Conservation (phyloP, 2,113 vertebrate genomes). For the Dicaeum eximium region DNA sequence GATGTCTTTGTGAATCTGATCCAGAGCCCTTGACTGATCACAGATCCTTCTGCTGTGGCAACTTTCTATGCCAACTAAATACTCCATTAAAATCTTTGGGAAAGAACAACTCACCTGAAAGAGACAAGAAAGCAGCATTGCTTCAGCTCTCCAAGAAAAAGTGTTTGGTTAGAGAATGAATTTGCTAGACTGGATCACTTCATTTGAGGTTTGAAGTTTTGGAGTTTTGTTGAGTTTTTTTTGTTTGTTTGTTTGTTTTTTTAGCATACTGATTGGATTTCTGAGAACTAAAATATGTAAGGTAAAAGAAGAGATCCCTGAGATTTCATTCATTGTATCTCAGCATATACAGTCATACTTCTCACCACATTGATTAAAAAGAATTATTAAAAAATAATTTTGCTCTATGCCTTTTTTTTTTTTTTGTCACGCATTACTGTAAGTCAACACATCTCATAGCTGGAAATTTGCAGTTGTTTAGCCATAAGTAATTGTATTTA, state of each 20-base stretch:
- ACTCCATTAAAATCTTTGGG: not conserved
- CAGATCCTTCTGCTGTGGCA: not conserved
- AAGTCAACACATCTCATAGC: not conserved
- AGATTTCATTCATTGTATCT: not conserved
- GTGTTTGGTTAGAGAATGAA: not conserved
- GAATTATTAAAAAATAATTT: not conserved
- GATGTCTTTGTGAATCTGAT: not conserved
- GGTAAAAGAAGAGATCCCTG: not conserved
- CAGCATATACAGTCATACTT: not conserved
- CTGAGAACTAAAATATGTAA: not conserved
- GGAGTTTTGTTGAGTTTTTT: not conserved
- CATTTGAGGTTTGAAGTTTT: not conserved
- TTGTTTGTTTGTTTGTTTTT: not conserved
- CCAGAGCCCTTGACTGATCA: not conserved
- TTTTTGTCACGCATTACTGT: not conserved
- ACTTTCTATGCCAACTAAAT: not conserved
- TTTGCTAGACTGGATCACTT: not conserved
- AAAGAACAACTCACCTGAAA: not conserved
- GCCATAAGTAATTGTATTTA: constrained; percentile 56
- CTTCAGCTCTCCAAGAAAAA: not conserved
- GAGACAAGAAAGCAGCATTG: not conserved
- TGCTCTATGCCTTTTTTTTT: not conserved
- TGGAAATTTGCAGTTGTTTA: constrained; percentile 11
- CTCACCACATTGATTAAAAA: not conserved
- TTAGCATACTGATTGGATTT: not conserved